Percentiles rank a stretch among this genome's conserved stretches.
Evolutionary conservation across 2,888 invertebrate species (phyloP).

Genomic region (Caenorhabditis sinica): DNA sequence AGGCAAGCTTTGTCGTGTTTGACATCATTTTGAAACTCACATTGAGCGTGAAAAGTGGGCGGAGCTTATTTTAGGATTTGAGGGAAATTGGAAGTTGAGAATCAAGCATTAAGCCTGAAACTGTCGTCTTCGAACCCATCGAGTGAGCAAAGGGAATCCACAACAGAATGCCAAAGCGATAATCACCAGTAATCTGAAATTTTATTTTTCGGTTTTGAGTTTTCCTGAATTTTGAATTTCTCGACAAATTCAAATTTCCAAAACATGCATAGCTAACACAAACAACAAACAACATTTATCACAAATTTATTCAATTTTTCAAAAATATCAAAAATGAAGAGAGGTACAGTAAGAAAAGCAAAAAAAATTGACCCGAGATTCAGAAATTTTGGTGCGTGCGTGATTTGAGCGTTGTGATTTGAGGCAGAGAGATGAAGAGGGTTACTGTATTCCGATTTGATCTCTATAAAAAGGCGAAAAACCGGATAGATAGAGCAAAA

Average conservation of each 20-base stretch:
- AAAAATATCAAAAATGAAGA: not conserved
- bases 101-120: not conserved
- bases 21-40: not conserved
- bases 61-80: not conserved
- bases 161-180: constrained; percentile 31
- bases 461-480: constrained; percentile 16
- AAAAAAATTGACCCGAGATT: not conserved
- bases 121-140: constrained; percentile 39
- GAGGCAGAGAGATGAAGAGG: not conserved
- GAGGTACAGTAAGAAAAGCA: not conserved
- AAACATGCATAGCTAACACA: constrained; percentile 5
- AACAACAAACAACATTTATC: not conserved
- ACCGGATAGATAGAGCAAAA: not conserved
- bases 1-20: not conserved
- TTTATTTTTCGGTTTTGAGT: too few relatives aligned
- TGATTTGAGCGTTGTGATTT: not conserved
- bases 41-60: not conserved
- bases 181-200: constrained; percentile 36
- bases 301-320: not conserved
- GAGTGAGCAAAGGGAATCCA: constrained; percentile 29
- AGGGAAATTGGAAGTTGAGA: not conserved
- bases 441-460: constrained; percentile 17
- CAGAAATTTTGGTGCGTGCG: not conserved
- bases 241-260: not conserved
- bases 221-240: not conserved